These are phyloP conservation scores for Leucophenga varia DNA, from an alignment of 1,140 invertebrate genomes.

Conservation along the genomic window DNA sequence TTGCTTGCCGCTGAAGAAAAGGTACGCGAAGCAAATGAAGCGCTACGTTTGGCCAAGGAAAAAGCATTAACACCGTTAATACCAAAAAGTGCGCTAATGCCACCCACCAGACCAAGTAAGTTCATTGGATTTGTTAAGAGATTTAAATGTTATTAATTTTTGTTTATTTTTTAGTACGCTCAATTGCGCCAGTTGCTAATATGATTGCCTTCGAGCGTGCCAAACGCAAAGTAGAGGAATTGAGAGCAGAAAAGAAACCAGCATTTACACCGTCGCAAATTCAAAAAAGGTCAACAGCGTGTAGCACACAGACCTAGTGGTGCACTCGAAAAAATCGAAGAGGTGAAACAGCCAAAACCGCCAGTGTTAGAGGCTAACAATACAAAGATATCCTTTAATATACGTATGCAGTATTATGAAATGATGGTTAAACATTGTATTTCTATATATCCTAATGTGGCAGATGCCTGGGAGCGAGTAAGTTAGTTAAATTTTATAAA, in stretches of 20 bases:
- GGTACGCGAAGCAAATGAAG: slow-evolving; percentile 38
- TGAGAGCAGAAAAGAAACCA: slow-evolving; percentile 53
- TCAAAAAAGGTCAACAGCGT: slow-evolving; percentile 65
- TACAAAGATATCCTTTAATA: slow-evolving; percentile 80
- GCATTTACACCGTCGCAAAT: slow-evolving; percentile 68
- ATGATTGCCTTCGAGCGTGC: slow-evolving; percentile 62
- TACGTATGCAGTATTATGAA: slow-evolving; percentile 82
- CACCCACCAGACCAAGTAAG: slow-evolving; percentile 32
- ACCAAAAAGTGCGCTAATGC: slow-evolving; percentile 33
- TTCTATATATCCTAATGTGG: slow-evolving; percentile 70
- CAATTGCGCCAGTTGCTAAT: slow-evolving; percentile 66
- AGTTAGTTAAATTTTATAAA: slow-evolving; percentile 1
- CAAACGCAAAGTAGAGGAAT: slow-evolving; percentile 61
- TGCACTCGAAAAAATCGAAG: slow-evolving; percentile 27
- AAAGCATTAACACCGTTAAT: slow-evolving; percentile 42
- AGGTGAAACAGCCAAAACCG: slow-evolving; percentile 54
- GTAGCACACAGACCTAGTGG: slow-evolving; percentile 64
- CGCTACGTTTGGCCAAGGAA: slow-evolving; percentile 27
- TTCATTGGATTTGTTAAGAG: too few relatives aligned
- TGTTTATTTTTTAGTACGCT: too few relatives aligned
- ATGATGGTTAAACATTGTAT: slow-evolving; percentile 84
- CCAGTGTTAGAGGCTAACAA: slow-evolving; percentile 69
- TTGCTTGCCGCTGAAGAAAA: slow-evolving; percentile 39
- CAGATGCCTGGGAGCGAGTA: slow-evolving; percentile 72
- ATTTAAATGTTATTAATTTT: too few relatives aligned